Conservation (phyloP, 2,888 invertebrate species). For the Apoderus coryli region DNA sequence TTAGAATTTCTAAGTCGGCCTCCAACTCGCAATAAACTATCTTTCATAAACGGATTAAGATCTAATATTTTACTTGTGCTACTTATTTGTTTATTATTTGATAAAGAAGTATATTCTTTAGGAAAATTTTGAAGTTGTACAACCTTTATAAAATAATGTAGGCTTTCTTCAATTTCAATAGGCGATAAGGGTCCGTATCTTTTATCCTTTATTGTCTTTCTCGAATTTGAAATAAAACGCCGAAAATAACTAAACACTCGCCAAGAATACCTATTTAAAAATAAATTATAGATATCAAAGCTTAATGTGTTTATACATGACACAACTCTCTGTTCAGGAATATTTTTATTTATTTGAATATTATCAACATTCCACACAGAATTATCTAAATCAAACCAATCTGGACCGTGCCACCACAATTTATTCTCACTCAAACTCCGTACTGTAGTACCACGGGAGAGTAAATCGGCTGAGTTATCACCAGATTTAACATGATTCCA, state of each 20-base stretch:
- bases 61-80: constrained; percentile 9
- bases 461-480: too few relatives aligned
- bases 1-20: constrained; percentile 11
- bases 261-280: too few relatives aligned
- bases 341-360: too few relatives aligned
- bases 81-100: constrained; percentile 1
- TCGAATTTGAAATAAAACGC: constrained; percentile 7
- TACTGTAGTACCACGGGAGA: too few relatives aligned
- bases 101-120: constrained; percentile 8
- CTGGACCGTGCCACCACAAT: too few relatives aligned
- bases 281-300: too few relatives aligned
- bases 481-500: too few relatives aligned
- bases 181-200: constrained; percentile 1
- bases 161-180: constrained; percentile 7
- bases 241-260: constrained; percentile 5
- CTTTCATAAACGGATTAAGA: constrained; percentile 13
- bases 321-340: too few relatives aligned
- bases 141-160: constrained; percentile 7
- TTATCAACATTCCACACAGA: too few relatives aligned
- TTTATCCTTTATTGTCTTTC: not conserved
- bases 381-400: too few relatives aligned
- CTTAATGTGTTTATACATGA: too few relatives aligned
- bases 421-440: too few relatives aligned
- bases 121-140: constrained; percentile 9
- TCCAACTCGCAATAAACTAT: constrained; percentile 11